phyloP scores from a whole-genome alignment of 1,140 invertebrate genomes.

The Gonatopus flavifemur region DNA sequence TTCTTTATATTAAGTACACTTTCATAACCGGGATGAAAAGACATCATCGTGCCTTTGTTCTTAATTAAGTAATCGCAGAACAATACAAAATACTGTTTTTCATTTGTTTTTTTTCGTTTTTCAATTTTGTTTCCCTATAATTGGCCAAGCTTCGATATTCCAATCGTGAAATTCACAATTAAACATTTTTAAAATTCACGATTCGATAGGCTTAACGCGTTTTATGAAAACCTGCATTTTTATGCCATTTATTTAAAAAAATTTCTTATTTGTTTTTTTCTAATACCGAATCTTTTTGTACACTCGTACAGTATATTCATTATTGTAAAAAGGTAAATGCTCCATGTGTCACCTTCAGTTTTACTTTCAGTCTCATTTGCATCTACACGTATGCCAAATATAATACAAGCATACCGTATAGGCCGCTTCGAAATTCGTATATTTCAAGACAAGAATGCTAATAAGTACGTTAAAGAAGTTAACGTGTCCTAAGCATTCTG shows the following conservation, averaged over 20 bases:
- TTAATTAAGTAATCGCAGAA: constrained; percentile 52
- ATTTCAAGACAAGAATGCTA: constrained; percentile 45
- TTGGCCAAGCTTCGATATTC: too few species aligned
- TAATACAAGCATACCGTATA: constrained; percentile 42
- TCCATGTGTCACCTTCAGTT: constrained; percentile 32
- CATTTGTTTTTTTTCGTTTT: too few species aligned
- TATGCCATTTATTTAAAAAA: too few species aligned
- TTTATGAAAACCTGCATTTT: too few species aligned
- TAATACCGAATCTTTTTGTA: constrained; percentile 21
- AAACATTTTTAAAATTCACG: too few species aligned
- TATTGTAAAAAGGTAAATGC: constrained; percentile 31
- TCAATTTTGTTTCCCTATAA: too few species aligned
- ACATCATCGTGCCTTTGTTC: constrained; percentile 39
- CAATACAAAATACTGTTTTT: constrained; percentile 53
- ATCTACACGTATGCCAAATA: constrained; percentile 42
- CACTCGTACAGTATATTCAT: constrained; percentile 1
- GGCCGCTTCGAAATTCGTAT: constrained; percentile 45
- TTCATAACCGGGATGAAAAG: constrained; percentile 45
- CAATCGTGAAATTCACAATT: too few species aligned
- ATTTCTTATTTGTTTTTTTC: too few species aligned
- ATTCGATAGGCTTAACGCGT: too few species aligned
- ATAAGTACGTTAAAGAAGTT: constrained; percentile 28
- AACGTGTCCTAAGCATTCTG: constrained; percentile 48
- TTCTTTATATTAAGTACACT: constrained; percentile 55
- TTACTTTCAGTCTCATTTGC: constrained; percentile 46